Percentiles rank a stretch among this genome's conserved stretches.
phyloP scores from a whole-genome alignment of 2,888 invertebrate species.

The Luperina nickerlii region DNA sequence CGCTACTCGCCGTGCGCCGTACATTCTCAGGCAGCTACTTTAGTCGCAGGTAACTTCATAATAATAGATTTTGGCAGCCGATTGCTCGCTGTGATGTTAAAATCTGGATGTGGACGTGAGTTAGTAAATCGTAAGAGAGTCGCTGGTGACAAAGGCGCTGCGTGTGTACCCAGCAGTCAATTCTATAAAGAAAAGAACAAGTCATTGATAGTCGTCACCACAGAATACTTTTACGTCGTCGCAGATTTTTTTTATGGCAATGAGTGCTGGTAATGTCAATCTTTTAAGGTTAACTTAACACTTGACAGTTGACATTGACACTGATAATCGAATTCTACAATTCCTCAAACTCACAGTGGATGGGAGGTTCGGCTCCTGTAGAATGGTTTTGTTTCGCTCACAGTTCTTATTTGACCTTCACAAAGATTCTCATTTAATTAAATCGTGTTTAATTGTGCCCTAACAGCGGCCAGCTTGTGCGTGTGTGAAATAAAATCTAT shows the following conservation, averaged over 20 bases:
- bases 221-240: too few species aligned
- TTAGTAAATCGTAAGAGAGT: background rate
- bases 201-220: too few species aligned
- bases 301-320: background rate
- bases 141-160: background rate
- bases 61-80: background rate
- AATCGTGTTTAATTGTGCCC: conserved; percentile 35
- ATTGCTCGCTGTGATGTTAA: background rate
- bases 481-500: conserved; percentile 29
- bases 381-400: conserved; percentile 21
- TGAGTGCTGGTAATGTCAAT: background rate
- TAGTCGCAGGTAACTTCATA: background rate
- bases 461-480: conserved; percentile 10
- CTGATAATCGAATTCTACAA: background rate
- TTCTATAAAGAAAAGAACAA: too few species aligned
- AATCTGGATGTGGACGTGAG: background rate
- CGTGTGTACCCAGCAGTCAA: background rate
- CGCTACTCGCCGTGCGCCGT: too few species aligned
- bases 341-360: conserved; percentile 3
- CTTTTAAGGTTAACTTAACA: background rate
- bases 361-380: conserved; percentile 18
- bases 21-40: background rate
- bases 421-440: conserved; percentile 31
- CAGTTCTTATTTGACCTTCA: conserved; percentile 21
- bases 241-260: background rate